Base-by-base conservation (phyloP, 2,797 vertebrate species). In the Sciaenops ocellatus region DNA sequence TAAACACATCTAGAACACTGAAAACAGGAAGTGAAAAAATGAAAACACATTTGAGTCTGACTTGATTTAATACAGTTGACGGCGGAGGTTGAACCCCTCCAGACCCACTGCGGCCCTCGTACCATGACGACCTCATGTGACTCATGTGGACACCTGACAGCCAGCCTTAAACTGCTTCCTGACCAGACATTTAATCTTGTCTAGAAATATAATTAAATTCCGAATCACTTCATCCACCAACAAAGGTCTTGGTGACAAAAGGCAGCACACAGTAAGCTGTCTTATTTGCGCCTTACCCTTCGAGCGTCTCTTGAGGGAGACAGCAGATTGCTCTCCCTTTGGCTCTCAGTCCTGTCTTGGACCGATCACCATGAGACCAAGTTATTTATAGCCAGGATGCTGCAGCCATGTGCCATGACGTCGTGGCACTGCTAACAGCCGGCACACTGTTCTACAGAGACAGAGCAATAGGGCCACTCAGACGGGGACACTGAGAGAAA, bases 251-350 rank as follows among this genome's bases (percentile, higher is more conserved):
- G 57, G 72, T 73, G 76, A 34, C 10, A 47, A 86, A 38, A 82
- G 71, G 79, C 70, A n/a, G 55, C 22, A 51, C 60, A 47, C 69
- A 80, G 73, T 86, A 56, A 82, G 63, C 82, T 24, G 62, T 78
- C 78, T 81, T 69, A 88, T 93, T 90, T 73, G 78, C 78, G 61
- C 84, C 80, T 82, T 81, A 70, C 67, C 82, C 80, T 87, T 62
- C 42, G 9, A 89, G 91, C 84, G n/a, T 86, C 74, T 87, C 91
- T 86, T 79, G 84, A 88, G 87, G 91, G 90, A 93, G 92, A 93
- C 87, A 63, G 85, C 93, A 94, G 92, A 93, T 92, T 93, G 92
- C 91, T 64, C 80, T 92, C 88, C 89, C 87, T 91, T 82, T 92
- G 90, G 92, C 89, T 90, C 86, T 76, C 66, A 1, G 82, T 80